Percentiles rank a stretch among this genome's conserved stretches.
Conservation (phyloP, 2,888 invertebrate genomes). For the Erpobdella octoculata region DNA sequence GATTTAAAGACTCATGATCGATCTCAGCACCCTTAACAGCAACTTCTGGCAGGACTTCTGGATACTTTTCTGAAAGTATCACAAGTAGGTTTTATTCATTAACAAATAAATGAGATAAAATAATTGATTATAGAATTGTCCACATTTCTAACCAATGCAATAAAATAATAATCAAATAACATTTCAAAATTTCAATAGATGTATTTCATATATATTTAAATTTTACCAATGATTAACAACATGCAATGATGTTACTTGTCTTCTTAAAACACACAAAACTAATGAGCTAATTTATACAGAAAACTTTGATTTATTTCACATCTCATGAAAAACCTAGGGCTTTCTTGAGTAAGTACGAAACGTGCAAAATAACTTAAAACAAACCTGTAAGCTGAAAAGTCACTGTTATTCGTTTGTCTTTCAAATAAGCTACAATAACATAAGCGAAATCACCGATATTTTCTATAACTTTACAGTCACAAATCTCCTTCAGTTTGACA, state of each 20-base stretch:
- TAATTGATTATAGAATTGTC: too few species aligned
- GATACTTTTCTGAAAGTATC: slow-evolving; percentile 15
- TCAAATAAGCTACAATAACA: slow-evolving; percentile 43
- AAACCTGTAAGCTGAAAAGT: slow-evolving; percentile 47
- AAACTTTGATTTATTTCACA: too few species aligned
- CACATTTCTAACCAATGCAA: too few species aligned
- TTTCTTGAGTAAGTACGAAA: not conserved
- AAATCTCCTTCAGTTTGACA: slow-evolving; percentile 13
- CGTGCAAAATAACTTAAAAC: slow-evolving; percentile 14
- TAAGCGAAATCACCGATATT: slow-evolving; percentile 42
- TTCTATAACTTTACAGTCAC: slow-evolving; percentile 39
- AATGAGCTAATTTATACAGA: not conserved
- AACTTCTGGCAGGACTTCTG: slow-evolving; percentile 8
- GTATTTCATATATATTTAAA: too few species aligned
- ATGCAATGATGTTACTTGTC: too few species aligned
- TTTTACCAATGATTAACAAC: too few species aligned
- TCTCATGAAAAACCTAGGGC: too few species aligned
- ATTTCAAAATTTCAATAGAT: too few species aligned
- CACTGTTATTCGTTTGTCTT: slow-evolving; percentile 41
- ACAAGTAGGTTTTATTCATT: not conserved
- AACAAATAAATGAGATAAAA: too few species aligned
- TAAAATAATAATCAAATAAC: too few species aligned
- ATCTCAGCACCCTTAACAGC: not conserved
- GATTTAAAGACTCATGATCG: not conserved
- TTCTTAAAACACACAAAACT: not conserved